A percentile compares a stretch with the other conserved stretches of the same genome.
Conservation (phyloP, 2,797 vertebrate genomes). For the Erpetoichthys calabaricus region DNA sequence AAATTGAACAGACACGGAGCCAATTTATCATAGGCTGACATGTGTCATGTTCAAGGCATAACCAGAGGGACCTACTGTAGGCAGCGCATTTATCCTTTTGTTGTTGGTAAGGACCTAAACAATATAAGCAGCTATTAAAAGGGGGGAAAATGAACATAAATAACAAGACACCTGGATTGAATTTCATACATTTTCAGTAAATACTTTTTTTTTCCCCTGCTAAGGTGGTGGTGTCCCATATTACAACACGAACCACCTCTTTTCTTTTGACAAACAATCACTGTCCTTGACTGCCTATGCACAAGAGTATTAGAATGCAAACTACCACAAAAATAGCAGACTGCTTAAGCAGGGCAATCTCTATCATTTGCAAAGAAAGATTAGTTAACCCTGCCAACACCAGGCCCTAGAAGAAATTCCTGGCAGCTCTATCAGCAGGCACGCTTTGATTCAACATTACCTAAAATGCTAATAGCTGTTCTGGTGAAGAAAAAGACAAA, state of each 20-base stretch:
- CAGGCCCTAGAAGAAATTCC: background rate
- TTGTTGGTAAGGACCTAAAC: constrained; percentile 72
- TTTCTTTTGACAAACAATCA: constrained; percentile 58
- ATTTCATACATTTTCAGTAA: constrained; percentile 46
- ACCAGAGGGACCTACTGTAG: constrained; percentile 83
- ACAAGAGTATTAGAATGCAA: constrained; percentile 20
- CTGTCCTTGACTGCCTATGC: constrained; percentile 34
- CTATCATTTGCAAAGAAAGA: background rate
- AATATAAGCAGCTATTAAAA: constrained; percentile 62
- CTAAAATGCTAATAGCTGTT: too few relatives aligned
- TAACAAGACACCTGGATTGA: constrained; percentile 36
- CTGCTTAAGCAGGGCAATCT: constrained; percentile 6
- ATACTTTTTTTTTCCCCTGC: constrained; percentile 25
- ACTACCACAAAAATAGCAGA: constrained; percentile 8
- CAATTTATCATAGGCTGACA: constrained; percentile 99
- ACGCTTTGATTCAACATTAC: too few relatives aligned
- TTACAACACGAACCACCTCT: constrained; percentile 42
- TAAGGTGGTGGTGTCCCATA: constrained; percentile 49
- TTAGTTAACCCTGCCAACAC: background rate
- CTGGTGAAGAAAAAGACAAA: too few relatives aligned
- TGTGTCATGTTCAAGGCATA: constrained; percentile 94
- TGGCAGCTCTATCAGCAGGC: too few relatives aligned
- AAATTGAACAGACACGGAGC: constrained; percentile 96
- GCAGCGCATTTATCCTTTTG: constrained; percentile 87
- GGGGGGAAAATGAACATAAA: constrained; percentile 35